Evolutionary conservation across 2,113 vertebrate genomes (phyloP), one percentile per base, ranked within the genome.

Genomic region (Drymodes brunneopygia): DNA sequence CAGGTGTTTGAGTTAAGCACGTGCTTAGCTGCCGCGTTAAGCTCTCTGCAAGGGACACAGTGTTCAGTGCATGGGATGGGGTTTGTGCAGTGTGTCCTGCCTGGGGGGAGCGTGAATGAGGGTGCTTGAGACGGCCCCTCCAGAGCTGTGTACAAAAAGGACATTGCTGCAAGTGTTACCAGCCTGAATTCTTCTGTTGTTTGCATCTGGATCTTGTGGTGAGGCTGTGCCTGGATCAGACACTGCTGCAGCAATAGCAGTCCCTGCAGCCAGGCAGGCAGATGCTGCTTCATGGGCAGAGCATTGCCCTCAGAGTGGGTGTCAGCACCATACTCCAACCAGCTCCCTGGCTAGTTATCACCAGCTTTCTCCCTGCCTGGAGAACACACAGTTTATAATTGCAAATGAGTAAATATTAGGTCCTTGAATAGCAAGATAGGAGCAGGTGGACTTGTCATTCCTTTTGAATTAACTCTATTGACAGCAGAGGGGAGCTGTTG

Each of bases 1-100:
- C 94, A 97, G 93, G 94, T 96, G 96, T 94, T 96, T 90, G 95
- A 96, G 82, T 23, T 96, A 50, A 96, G 95, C 93, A 86, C 33
- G 94, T 90, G 95, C 93, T 90, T 5, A 67, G 92, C 91, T 66
- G 93, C 47, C 12, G 81, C 36, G 66, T 38, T 69, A 13, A 75
- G 71, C 56, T 40, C 64, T 74, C 56, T 4, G 88, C 24, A 13
- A 48, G 82, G 94, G 75, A 92, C 92, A 36, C 12, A 2, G 78
- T 21, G 90, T 90, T 97, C 81, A 17, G 70, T 6, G 84, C 60
- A 21, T 0, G 42, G 86, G 69, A 81, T 11, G 67, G 69, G 22
- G 90, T 11, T 62, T 67, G 40, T 25, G 18, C 81, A 1, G 0
- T 36, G 2, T 13, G 45, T 67, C 91, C 62, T 83, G 65, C 95